Evolutionary conservation across 1,140 invertebrate species (phyloP), one percentile per base, ranked within the genome.

Genomic region (Euura lappo): DNA sequence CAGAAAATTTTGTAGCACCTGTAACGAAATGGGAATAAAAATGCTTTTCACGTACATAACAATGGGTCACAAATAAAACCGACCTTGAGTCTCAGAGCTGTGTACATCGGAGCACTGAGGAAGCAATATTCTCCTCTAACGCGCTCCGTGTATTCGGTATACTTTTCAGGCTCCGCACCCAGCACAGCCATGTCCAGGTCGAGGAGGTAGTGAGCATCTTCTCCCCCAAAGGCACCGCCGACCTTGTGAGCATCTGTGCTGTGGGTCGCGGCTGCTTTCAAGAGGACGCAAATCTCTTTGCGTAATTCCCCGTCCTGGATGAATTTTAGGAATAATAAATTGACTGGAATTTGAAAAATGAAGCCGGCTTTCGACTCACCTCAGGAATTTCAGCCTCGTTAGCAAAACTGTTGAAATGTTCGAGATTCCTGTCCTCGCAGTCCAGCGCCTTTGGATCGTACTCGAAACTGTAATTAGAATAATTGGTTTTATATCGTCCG

Each of bases 1-100:
- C 72, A 92, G 79, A 76, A 92, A 92, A 74, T 88, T 91, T 80
- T 91, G 89, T 60, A 92, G 80, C 68, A 92, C 88, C 91, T 92
- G 78, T 60, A 60, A 60, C 10, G 6, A 1, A 11, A 60, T 60
- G 51, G 8, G 3, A 60, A 85, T 81, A 68, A 68, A 69, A 71
- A 10, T 74, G 74, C 44, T 45, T n/a, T 45, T 67, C 65, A 68
- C 65, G 42, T 65, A 68, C 60, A n/a, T 28, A 47, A 45, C 11
- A 74, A 71, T 66, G 73, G 70, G 66, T 75, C 71, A 28, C 44
- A 65, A 45, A 75, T 66, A 70, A 65, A 72, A 70, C 44, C 77
- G 81, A 91, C 91, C 84, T 92, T 91, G n/a, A 89, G 74, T 76
- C 91, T 85, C 45, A 92, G 79, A 44, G 84, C 86, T 45, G 86